Base-by-base conservation (phyloP, 2,888 invertebrate genomes). In the Trachelus iudaicus region DNA sequence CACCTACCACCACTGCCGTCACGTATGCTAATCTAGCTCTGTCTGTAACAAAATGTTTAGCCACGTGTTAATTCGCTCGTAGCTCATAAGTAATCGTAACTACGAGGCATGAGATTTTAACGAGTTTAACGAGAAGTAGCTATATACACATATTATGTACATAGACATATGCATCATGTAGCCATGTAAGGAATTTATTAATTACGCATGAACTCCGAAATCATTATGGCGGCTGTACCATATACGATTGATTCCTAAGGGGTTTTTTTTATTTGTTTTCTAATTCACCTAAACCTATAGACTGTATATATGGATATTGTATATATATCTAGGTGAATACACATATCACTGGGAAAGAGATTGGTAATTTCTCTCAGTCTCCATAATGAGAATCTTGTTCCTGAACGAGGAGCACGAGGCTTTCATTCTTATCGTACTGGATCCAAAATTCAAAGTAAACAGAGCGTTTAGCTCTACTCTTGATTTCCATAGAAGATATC, bases 1-100 rank as follows among this genome's bases (percentile, higher is more conserved):
- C 87, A 11, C 90, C 90, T 1, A 90, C 88, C 2, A 85, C 86
- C 13, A 84, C 83, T 3, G 89, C 89, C 4, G 89, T 88, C 69
- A 85, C 85, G 75, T 87, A 90, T 12, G 87, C 86, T 75, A 90
- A 78, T 77, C 87, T 85, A 34, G 85, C 82, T 84, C 85, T 85
- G 68, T 89, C 89, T 89, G 81, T 35, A 80, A 83, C 73, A 15
- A 2, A 56, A 56, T 23, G 23, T 56, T 9, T 23, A 56, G 23
- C 56, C 56, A 71, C 12, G 71, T 34, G 33, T 34, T 31, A 71
- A 71, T 34, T 33, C 71, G 31, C 31, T 71, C 71, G 31, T 15
- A 30, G 31, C 40, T 23, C 40, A 23, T 56, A 56, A 56, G 40
- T 56, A 56, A 23, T 56, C 23, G 9, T 56, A 56, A 23, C 9